Conservation (phyloP, 2,888 invertebrate species). For the Anagyrus pseudococci region DNA sequence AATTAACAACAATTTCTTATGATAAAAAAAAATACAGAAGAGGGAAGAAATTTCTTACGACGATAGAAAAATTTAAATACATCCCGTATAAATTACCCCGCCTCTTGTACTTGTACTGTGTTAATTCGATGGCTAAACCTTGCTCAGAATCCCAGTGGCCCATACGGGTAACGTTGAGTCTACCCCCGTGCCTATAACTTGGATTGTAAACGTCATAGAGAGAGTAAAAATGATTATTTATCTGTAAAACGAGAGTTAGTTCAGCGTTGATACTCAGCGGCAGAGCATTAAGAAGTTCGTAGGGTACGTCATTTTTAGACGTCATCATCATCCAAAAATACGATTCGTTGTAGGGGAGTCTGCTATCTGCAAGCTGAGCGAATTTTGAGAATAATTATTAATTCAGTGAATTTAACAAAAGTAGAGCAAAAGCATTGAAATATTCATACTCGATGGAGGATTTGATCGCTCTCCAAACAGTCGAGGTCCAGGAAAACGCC, state of each 20-base stretch:
- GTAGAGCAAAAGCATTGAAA: no score
- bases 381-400: no score
- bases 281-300: constrained; percentile 38
- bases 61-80: constrained; percentile 47
- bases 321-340: constrained; percentile 49
- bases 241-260: constrained; percentile 40
- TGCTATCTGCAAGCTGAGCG: not conserved
- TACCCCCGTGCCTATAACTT: constrained; percentile 48
- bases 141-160: constrained; percentile 44
- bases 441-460: constrained; percentile 44
- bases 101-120: constrained; percentile 50
- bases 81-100: constrained; percentile 47
- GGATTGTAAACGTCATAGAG: constrained; percentile 52
- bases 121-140: constrained; percentile 42
- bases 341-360: constrained; percentile 47
- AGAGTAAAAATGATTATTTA: no score
- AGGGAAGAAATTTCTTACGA: constrained; percentile 40
- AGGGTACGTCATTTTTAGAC: constrained; percentile 36
- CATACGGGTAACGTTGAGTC: constrained; percentile 46
- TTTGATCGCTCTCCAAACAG: constrained; percentile 42
- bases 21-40: constrained; percentile 43
- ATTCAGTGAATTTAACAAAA: no score
- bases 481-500: constrained; percentile 48
- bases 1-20: no score
- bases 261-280: constrained; percentile 49